These are phyloP conservation scores for Drosophila suzukii DNA, from an alignment of 1,140 invertebrate species.

Conservation along the genomic window DNA sequence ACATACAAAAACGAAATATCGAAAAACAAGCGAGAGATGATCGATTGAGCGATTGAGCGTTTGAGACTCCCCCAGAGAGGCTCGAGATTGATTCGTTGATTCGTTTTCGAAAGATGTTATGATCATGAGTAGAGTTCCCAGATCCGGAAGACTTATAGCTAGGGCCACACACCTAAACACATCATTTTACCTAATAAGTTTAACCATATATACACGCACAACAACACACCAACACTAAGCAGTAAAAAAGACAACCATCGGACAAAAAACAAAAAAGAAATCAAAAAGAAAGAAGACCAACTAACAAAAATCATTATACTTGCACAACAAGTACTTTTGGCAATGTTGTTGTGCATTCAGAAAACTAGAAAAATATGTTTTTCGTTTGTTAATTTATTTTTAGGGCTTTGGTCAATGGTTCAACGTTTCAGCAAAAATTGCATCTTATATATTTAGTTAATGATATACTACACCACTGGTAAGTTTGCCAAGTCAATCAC, in stretches of 20 bases:
- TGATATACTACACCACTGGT: slow-evolving; percentile 99
- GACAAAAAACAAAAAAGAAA: slow-evolving; percentile 1
- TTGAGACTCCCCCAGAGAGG: slow-evolving; percentile 27
- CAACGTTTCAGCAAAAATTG: slow-evolving; percentile 94
- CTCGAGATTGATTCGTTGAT: slow-evolving; percentile 61
- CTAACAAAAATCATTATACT: slow-evolving; percentile 33
- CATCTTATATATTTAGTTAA: slow-evolving; percentile 99
- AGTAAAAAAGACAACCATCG: slow-evolving; percentile 16
- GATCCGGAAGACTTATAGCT: slow-evolving; percentile 47
- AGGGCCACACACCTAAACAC: slow-evolving; percentile 39
- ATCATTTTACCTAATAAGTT: slow-evolving; percentile 34
- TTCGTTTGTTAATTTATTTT: slow-evolving; percentile 85
- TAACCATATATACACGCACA: slow-evolving; percentile 17
- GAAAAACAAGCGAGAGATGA: slow-evolving; percentile 38
- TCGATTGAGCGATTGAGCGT: slow-evolving; percentile 33
- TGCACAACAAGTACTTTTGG: slow-evolving; percentile 60
- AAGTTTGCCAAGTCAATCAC: slow-evolving; percentile 85
- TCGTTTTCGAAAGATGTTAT: slow-evolving; percentile 37
- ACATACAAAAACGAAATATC: slow-evolving; percentile 46
- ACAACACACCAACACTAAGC: slow-evolving; percentile 12
- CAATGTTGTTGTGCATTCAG: slow-evolving; percentile 67
- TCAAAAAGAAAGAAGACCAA: slow-evolving; percentile 20
- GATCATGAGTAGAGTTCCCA: slow-evolving; percentile 36
- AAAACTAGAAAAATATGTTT: slow-evolving; percentile 77
- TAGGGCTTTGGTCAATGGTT: slow-evolving; percentile 91